Conservation (phyloP, 2,797 vertebrate species). For the Hemitrygon akajei region DNA sequence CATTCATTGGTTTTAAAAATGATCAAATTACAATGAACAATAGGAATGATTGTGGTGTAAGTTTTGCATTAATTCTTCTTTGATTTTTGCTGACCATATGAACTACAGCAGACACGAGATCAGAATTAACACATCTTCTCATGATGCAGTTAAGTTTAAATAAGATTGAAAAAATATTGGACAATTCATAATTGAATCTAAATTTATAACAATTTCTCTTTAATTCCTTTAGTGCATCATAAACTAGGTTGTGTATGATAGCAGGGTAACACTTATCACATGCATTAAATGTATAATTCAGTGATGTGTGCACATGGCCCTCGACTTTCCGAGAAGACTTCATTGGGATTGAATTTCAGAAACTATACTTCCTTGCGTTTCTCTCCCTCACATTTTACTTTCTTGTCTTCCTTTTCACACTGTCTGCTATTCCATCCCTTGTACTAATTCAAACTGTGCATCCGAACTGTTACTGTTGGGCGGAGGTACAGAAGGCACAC, state of each 20-base stretch:
- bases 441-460: not conserved
- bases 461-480: not conserved
- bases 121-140: not conserved
- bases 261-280: not conserved
- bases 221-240: not conserved
- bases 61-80: not conserved
- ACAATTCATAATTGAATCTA: not conserved
- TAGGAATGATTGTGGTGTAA: not conserved
- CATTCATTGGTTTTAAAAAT: not conserved
- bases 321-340: too few species aligned
- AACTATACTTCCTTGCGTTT: too few species aligned
- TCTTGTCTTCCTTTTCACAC: not conserved
- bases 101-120: too few species aligned
- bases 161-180: not conserved
- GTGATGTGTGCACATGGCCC: too few species aligned
- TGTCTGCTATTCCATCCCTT: not conserved
- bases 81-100: not conserved
- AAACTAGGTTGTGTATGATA: not conserved
- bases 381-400: not conserved
- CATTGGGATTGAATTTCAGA: too few species aligned
- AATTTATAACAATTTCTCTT: not conserved
- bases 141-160: slow-evolving; percentile 13
- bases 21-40: not conserved
- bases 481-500: too few species aligned
- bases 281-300: too few species aligned